A percentile compares a stretch with the other conserved stretches of the same genome.
phyloP scores from a whole-genome alignment of 1,140 invertebrate genomes.

The Eumeta japonica region DNA sequence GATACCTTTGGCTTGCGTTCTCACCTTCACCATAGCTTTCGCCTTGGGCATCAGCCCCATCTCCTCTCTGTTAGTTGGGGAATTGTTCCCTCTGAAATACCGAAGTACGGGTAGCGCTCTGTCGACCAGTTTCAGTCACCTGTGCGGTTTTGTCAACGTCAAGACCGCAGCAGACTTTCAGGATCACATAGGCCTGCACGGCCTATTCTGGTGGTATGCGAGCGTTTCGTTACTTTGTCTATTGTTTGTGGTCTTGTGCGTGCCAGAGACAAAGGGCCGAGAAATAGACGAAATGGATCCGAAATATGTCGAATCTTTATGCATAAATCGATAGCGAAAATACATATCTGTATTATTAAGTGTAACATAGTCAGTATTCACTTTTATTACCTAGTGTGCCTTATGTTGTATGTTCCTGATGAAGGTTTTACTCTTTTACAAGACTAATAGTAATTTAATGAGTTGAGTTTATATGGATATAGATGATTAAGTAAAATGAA shows the following conservation, averaged over 20 bases:
- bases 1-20: constrained; percentile 78
- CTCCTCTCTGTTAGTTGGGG: constrained; percentile 83
- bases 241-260: constrained; percentile 79
- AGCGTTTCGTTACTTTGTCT: constrained; percentile 79
- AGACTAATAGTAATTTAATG: no score
- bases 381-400: no score
- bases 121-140: constrained; percentile 82
- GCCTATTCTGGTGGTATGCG: constrained; percentile 87
- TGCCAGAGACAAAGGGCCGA: constrained; percentile 88
- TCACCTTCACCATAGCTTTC: constrained; percentile 81
- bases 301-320: constrained; percentile 61
- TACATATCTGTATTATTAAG: no score
- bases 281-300: constrained; percentile 85
- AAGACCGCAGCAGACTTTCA: constrained; percentile 85
- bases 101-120: constrained; percentile 80
- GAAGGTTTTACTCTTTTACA: no score
- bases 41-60: constrained; percentile 87
- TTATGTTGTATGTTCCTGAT: no score
- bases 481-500: no score
- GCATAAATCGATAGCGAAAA: constrained; percentile 56
- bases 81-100: constrained; percentile 83
- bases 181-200: constrained; percentile 72
- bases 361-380: no score
- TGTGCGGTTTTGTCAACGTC: constrained; percentile 84
- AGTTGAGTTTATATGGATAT: no score